Percentiles rank a stretch among this genome's conserved stretches.
These are phyloP conservation scores for Barnardius zonarius DNA, from an alignment of 2,113 vertebrate genomes.

Conservation along the genomic window DNA sequence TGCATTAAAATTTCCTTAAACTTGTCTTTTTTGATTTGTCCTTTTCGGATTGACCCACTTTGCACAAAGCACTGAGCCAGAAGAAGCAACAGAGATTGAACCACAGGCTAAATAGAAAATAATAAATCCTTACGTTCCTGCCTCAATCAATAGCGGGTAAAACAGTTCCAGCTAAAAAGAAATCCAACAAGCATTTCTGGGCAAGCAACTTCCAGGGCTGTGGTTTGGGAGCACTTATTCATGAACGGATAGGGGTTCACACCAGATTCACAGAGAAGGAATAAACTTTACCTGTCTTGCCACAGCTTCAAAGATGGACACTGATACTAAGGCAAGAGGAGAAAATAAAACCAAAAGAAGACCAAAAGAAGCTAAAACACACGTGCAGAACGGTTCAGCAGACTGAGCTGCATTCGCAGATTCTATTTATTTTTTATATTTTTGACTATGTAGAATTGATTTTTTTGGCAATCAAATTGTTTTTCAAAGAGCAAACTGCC, in stretches of 20 bases:
- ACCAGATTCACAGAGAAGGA: background rate
- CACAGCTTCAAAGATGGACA: background rate
- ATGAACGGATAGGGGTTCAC: background rate
- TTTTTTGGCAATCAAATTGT: background rate
- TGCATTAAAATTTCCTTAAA: background rate
- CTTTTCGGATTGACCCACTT: background rate
- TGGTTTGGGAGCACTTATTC: background rate
- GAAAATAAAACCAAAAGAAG: background rate
- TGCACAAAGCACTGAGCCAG: background rate
- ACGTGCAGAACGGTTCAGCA: background rate
- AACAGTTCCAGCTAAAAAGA: background rate
- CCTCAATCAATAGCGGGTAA: background rate
- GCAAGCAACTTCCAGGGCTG: background rate
- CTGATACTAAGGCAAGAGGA: background rate
- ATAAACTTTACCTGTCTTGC: background rate
- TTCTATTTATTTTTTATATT: background rate
- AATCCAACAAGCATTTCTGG: background rate
- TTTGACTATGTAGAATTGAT: background rate
- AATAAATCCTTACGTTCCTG: background rate
- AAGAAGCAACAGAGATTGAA: background rate
- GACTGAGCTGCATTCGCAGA: background rate
- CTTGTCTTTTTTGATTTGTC: background rate
- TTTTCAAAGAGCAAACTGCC: slow-evolving; percentile 11
- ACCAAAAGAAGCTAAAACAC: background rate
- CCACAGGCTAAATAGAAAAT: background rate